Evolutionary conservation across 2,888 invertebrate genomes (phyloP), one percentile per base, ranked within the genome.

Genomic region (Cetonia aurata): DNA sequence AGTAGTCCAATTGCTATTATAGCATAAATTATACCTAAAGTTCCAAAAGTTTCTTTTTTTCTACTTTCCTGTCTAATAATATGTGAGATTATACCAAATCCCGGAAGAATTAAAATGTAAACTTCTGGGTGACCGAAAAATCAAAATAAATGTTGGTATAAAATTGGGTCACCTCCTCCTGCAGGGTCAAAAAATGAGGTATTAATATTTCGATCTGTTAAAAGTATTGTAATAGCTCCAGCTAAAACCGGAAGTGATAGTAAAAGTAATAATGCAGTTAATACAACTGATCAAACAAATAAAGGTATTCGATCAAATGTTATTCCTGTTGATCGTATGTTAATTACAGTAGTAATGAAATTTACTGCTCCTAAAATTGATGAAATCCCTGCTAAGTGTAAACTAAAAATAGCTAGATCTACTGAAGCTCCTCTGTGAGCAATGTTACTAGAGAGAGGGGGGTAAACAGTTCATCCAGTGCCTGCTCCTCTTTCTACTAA

Each of bases 401-500:
- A 69, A 0, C 91, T 91, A 82, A 94, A 93, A 88, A 94, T 93
- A 44, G 90, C 87, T 84, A 93, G 82, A 85, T 94, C 93, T 17
- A 93, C 91, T 0, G 92, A 90, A 0, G 88, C 85, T 50, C 92
- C 91, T 19, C 87, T 81, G 83, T 93, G 92, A 0, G 89, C 88
- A 79, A 90, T 86, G 79, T 86, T 88, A 48, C 87, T 82, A 0
- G 92, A 89, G 78, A 93, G 77, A 0, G 92, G 93, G 0, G 92
- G 93, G 52, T 93, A 93, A 10, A 93, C 88, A 52, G 93, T 93
- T 90, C 93, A 94, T 66, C 93, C 93, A 52, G 93, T 93, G 71
- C 93, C 93, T 60, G 89, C 89, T 68, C 93, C 93, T 77, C 85
- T 88, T 87, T 91, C 91, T 72, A 90, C 88, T 79, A 91, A 84